Evolutionary conservation across 2,113 vertebrate species (phyloP).

Genomic region (Perca fluviatilis): DNA sequence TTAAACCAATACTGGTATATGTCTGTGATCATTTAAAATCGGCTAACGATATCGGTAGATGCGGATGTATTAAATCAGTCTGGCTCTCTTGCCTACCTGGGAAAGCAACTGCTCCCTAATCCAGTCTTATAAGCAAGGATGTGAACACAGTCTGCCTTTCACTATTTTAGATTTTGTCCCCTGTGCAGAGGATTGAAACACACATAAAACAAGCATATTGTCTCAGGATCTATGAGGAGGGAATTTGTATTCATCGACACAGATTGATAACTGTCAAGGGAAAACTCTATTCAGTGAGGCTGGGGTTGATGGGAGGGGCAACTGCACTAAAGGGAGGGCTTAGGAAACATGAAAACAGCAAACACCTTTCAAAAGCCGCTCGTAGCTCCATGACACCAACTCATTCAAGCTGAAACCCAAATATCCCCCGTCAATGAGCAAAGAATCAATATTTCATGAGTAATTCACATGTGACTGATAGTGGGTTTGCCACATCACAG

Average conservation of each 20-base stretch:
- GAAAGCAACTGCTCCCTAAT: background rate
- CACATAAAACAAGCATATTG: conserved; percentile 16
- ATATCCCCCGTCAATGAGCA: conserved; percentile 9
- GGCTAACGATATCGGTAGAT: background rate
- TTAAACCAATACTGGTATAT: background rate
- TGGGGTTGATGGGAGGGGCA: background rate
- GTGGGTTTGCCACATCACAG: conserved; percentile 37
- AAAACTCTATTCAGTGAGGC: background rate
- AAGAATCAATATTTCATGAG: conserved; percentile 43
- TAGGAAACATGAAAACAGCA: conserved; percentile 33
- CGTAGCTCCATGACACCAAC: conserved; percentile 2
- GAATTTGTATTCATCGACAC: conserved; percentile 18
- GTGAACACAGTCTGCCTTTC: background rate
- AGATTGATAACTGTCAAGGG: conserved; percentile 31
- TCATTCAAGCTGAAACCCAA: conserved; percentile 25
- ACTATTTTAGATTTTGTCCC: conserved; percentile 1
- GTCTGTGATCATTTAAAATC: background rate
- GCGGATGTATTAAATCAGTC: background rate
- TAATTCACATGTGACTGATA: conserved; percentile 40
- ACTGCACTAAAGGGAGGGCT: conserved; percentile 9
- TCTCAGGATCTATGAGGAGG: conserved; percentile 22
- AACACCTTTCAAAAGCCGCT: conserved; percentile 31
- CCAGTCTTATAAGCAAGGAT: background rate
- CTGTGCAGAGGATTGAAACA: conserved; percentile 7
- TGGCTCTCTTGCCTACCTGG: background rate